phyloP scores from a whole-genome alignment of 2,888 invertebrate genomes.

The Sussaba pulchella region DNA sequence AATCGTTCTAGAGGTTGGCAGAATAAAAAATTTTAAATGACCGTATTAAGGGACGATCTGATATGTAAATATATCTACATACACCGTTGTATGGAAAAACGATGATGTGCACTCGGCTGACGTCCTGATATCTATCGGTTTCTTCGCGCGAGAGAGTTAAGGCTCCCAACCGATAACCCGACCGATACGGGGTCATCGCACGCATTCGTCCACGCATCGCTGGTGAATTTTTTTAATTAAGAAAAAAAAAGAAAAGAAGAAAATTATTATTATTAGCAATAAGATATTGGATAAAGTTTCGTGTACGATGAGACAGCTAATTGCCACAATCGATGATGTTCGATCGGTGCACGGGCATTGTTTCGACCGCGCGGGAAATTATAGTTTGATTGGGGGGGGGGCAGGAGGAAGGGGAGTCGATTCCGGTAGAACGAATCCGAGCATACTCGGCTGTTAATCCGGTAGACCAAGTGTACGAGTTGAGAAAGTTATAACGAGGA shows the following conservation, averaged over 20 bases:
- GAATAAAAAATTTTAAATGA: too few species aligned
- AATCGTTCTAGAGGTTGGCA: too few species aligned
- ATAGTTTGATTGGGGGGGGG: too few species aligned
- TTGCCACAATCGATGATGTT: constrained; percentile 32
- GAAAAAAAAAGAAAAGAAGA: too few species aligned
- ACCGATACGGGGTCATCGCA: constrained; percentile 74
- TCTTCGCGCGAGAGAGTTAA: constrained; percentile 59
- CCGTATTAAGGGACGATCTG: too few species aligned
- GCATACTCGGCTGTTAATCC: neutral
- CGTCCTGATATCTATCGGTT: constrained; percentile 52
- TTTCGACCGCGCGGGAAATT: constrained; percentile 32
- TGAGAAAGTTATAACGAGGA: constrained; percentile 23
- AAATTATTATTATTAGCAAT: constrained; percentile 9
- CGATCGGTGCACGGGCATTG: constrained; percentile 20
- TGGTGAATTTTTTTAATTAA: constrained; percentile 32
- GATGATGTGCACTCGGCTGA: constrained; percentile 40
- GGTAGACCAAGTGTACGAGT: neutral
- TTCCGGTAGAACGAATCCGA: neutral
- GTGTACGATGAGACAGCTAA: constrained; percentile 26
- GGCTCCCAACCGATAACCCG: constrained; percentile 76
- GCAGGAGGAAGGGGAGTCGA: too few species aligned
- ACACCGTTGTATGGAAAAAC: neutral
- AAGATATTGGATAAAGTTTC: constrained; percentile 43
- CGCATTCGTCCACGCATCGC: constrained; percentile 53
- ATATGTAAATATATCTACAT: neutral